Percentiles rank a stretch among this genome's conserved stretches.
phyloP scores from a whole-genome alignment of 1,140 invertebrate genomes.

The Lethocerus indicus region DNA sequence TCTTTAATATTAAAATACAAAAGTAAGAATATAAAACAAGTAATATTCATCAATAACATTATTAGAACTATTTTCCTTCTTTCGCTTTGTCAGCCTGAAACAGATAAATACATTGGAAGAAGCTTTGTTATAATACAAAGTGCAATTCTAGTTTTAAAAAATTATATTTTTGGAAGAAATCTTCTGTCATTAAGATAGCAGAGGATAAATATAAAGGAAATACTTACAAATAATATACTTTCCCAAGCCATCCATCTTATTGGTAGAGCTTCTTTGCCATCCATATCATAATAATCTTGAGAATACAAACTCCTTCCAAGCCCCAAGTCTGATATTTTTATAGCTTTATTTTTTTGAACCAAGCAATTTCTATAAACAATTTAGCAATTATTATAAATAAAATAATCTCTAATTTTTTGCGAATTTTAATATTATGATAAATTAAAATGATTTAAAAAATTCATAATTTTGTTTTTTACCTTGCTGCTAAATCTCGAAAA shows the following conservation, averaged over 20 bases:
- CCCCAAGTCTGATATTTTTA: conserved; percentile 68
- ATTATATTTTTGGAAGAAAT: background rate
- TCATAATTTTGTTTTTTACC: conserved; percentile 32
- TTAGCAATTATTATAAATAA: background rate
- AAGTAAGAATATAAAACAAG: no score
- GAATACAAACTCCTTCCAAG: conserved; percentile 45
- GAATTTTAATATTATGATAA: background rate
- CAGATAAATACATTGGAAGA: no score
- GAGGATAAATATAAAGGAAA: background rate
- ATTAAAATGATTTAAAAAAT: background rate
- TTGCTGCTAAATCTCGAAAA: conserved; percentile 61
- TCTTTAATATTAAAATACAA: no score
- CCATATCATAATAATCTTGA: conserved; percentile 48
- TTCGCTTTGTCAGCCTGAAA: no score
- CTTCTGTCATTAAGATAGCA: background rate
- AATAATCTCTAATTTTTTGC: background rate
- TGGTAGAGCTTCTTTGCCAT: conserved; percentile 36
- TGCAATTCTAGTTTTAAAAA: no score
- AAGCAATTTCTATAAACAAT: conserved; percentile 54
- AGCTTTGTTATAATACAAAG: no score
- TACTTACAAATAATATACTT: conserved; percentile 43
- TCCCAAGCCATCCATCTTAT: conserved; percentile 45
- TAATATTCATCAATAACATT: no score
- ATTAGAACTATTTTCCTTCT: no score
- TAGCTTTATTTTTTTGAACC: conserved; percentile 52